Percentiles rank a stretch among this genome's conserved stretches.
Conservation (phyloP, 1,140 invertebrate genomes). For the Drosophila prosaltans region DNA sequence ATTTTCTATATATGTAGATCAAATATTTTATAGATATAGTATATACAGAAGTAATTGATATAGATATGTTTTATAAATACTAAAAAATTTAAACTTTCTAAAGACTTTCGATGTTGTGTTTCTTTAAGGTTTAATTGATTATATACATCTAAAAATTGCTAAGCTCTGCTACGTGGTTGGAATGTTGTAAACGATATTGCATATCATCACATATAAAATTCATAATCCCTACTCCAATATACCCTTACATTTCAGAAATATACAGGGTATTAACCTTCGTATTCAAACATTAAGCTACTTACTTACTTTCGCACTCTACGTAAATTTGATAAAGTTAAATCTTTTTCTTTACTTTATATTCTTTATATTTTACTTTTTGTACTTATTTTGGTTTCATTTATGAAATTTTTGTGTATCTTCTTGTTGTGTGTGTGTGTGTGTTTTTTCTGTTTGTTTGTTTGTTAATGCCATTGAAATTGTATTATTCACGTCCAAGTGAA, state of each 20-base stretch:
- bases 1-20: too few species aligned
- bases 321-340: conserved; percentile 57
- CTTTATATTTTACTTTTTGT: not conserved
- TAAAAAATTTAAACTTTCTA: too few species aligned
- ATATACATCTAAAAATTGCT: too few species aligned
- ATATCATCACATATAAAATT: too few species aligned
- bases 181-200: too few species aligned
- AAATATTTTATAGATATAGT: not conserved
- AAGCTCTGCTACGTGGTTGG: too few species aligned
- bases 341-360: conserved; percentile 32
- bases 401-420: conserved; percentile 65
- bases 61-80: too few species aligned
- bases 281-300: conserved; percentile 55
- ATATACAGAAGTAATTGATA: not conserved
- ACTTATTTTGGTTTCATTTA: conserved; percentile 59
- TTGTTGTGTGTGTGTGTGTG: not conserved
- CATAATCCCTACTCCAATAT: too few species aligned
- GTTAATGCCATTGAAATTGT: conserved; percentile 77
- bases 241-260: too few species aligned
- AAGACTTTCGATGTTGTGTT: too few species aligned
- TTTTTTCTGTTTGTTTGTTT: conserved; percentile 26
- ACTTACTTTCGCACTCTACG: conserved; percentile 49
- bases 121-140: too few species aligned
- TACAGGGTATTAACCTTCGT: not conserved
- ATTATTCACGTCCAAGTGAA: conserved; percentile 75